Conservation (phyloP, 2,797 vertebrate species). For the Sternarchorhynchus goeldii region DNA sequence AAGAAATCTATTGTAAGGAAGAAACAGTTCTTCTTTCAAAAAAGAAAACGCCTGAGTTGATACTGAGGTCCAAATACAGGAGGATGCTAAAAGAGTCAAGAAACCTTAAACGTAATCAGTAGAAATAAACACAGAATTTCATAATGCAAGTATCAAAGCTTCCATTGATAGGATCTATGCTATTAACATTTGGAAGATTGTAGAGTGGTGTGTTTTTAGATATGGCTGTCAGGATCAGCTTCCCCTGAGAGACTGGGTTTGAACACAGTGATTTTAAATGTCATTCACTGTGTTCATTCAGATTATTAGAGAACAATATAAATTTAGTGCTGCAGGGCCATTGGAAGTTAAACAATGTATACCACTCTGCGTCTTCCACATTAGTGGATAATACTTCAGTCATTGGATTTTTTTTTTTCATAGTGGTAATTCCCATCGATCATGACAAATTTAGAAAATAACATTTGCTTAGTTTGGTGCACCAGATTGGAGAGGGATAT, state of each 20-base stretch:
- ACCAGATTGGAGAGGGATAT: neutral
- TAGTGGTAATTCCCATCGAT: neutral
- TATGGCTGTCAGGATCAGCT: conserved; percentile 46
- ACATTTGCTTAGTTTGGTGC: neutral
- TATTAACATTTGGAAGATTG: conserved; percentile 21
- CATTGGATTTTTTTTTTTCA: neutral
- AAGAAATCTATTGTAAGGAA: conserved; percentile 11
- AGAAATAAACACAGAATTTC: conserved; percentile 5
- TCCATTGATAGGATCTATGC: neutral
- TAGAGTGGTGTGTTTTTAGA: conserved; percentile 24
- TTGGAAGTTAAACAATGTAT: neutral
- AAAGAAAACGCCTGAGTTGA: conserved; percentile 28
- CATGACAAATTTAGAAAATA: neutral
- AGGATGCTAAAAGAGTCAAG: neutral
- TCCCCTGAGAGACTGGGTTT: conserved; percentile 38
- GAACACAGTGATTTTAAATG: conserved; percentile 12
- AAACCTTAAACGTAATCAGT: conserved; percentile 8
- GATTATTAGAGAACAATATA: conserved; percentile 8
- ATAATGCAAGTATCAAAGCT: conserved; percentile 2
- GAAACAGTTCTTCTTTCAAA: neutral
- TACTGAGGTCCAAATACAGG: conserved; percentile 25
- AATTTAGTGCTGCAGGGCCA: conserved; percentile 21
- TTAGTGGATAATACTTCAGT: neutral
- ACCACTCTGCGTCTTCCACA: neutral
- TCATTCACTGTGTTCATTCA: conserved; percentile 17